Base-by-base conservation (phyloP, 2,888 invertebrate genomes). In the Heliconius cydno region DNA sequence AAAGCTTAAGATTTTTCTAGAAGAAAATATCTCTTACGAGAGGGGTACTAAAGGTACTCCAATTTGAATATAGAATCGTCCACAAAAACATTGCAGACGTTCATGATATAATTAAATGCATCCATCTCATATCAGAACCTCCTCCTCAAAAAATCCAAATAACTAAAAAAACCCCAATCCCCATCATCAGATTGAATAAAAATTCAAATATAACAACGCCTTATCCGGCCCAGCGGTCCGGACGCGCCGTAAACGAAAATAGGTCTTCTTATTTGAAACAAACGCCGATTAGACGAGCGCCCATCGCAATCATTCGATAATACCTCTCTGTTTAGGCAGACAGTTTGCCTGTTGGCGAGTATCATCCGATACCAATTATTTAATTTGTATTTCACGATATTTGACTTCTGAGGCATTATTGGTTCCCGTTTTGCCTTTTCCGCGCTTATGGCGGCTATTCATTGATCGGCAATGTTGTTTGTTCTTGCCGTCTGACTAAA, bases 181-280 rank as follows among this genome's bases (percentile, higher is more conserved):
- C 13, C 3, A 66, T 34, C 70, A 77, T 78, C 57, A 67, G n/a
- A 25, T 63, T 73, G 22, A 68, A 78, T 60, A 75, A 60, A 75
- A 79, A 80, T 81, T 46, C 71, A 79, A 78, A 81, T 77, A 78
- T 81, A 79, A 79, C 76, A 82, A 85, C 73, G 82, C 76, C 80
- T 82, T 81, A 80, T 85, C 82, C 87, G 87, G 86, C 46, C 88
- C 89, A 89, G 81, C 86, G 87, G 85, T 85, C 88, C 88, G 88
- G 83, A 85, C 88, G 88, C 90, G 86, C 83, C 85, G 81, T 77
- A 79, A 83, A 85, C 85, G 82, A 79, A 82, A 80, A 82, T 84
- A 77, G 72, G 77, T 86, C 85, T 84, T 86, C 86, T 88, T 86
- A 86, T 87, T 88, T 86, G 87, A 88, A 86, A 87, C 85, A 83